Conservation (phyloP, 2,797 vertebrate species). For the Spondyliosoma cantharus region DNA sequence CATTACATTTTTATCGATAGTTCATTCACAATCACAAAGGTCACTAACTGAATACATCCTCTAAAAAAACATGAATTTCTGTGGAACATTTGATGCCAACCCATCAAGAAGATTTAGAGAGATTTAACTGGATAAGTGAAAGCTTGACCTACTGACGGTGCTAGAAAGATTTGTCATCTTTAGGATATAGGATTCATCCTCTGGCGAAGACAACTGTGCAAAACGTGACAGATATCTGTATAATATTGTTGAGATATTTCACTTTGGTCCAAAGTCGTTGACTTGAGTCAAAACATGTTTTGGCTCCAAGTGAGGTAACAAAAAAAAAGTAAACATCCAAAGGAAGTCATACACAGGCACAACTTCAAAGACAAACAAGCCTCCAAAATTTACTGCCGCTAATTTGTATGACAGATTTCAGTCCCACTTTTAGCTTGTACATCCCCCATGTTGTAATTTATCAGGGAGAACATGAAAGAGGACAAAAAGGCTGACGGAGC, state of each 20-base stretch:
- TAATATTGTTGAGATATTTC: background rate
- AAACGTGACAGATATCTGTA: background rate
- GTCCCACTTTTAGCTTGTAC: constrained; percentile 58
- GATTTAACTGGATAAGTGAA: background rate
- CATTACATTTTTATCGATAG: no score
- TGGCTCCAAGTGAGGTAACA: background rate
- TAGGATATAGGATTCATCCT: background rate
- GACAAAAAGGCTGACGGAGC: constrained; percentile 64
- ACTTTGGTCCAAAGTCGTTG: background rate
- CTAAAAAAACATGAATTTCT: background rate
- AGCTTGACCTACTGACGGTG: background rate
- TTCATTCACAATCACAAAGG: no score
- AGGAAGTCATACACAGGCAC: constrained; percentile 5
- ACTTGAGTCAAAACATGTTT: background rate
- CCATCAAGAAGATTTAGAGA: background rate
- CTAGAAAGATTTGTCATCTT: background rate
- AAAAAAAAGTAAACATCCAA: background rate
- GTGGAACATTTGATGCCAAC: no score
- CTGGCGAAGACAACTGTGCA: background rate
- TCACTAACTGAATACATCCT: background rate
- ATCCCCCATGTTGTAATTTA: constrained; percentile 61
- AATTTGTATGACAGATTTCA: constrained; percentile 46
- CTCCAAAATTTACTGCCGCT: constrained; percentile 42
- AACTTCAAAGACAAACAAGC: constrained; percentile 39
- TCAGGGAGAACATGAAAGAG: constrained; percentile 74